Evolutionary conservation across 2,797 vertebrate species (phyloP), one percentile per base, ranked within the genome.

Genomic region (Pseudopleuronectes americanus): DNA sequence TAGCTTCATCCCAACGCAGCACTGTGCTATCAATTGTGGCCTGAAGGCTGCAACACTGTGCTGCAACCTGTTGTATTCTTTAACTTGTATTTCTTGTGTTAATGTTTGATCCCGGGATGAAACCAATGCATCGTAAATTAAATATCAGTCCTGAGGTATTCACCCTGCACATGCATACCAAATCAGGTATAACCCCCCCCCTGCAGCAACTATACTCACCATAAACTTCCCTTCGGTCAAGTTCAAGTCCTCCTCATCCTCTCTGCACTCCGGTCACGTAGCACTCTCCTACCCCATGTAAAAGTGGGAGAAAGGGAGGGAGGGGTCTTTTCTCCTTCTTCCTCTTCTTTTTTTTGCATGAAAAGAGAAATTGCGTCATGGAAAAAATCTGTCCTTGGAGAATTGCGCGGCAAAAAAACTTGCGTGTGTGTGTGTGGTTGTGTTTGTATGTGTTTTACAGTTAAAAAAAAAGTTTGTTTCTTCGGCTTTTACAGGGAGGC

Each of bases 301-400:
- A 77, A 84, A 83, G 84, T 81, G 68, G 64, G 62, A 74, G 79
- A 65, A 65, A 77, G 76, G 8, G 31, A 17, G 65, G 74, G 78
- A 62, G 69, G 79, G 77, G 76, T 55, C 68, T 84, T 80, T 65
- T 69, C 23, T 12, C 54, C 38, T 81, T 81, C 16, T 56, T 73
- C 28, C 31, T 22, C 49, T 53, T 54, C 38, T 62, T 63, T 31
- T 84, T 81, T 81, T 80, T 79, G 86, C 85, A 87, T 94, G 90
- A 94, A 95, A 93, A 92, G 93, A 88, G 58, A 85, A 88, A 85
- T 93, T 92, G 89, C 93, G 94, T 95, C 94, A 95, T 93, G 93
- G 94, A 95, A 95, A 94, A 93, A 92, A 89, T 88, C 81, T 51
- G 62, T 78, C 86, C 80, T 88, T 83, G 72, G 68, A 78, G 64